Evolutionary conservation across 1,140 invertebrate species (phyloP), one percentile per base, ranked within the genome.

Genomic region (Rhyacophila brunnea): DNA sequence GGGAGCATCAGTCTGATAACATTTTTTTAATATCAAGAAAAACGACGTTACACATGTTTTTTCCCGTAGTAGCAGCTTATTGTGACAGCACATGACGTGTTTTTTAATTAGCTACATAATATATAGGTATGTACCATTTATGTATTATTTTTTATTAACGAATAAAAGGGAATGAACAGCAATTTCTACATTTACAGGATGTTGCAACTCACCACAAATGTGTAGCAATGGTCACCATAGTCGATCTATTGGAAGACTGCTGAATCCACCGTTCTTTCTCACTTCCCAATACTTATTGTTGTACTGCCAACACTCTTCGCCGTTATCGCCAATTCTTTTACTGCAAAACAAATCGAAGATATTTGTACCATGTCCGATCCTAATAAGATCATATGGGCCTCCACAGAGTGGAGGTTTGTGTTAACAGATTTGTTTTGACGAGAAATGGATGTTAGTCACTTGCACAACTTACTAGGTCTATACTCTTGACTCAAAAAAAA

Each of bases 241-340:
- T 23, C 72, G 69, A 67, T 81, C 77, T 54, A 83, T 73, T 18
- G 70, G 68, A 61, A 85, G 70, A 68, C 80, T 81, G 19, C 69
- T 67, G 69, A 87, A 87, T 6, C 81, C 84, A n/a, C 80, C 80
- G 47, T 75, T 80, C 61, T 82, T 81, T 19, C 78, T 65, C 19
- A 62, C 56, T 20, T 83, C 81, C 82, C 82, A 83, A 63, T 83
- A 83, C 60, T 83, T 82, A 32, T 81, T 77, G 46, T 76, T 84
- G 68, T 82, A 88, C 54, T 83, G 78, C 81, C 85, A 89, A 3
- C 68, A 68, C 62, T 88, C 86, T 54, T 83, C 80, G 11, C 78
- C 77, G 42, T 74, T 71, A 45, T 64, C 55, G n/a, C 40, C 58
- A 10, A 55, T 42, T 28, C 6, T 58, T 60, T 66, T 68, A 28